Conservation (phyloP, 1,140 invertebrate genomes). For the Drosophila tropicalis region DNA sequence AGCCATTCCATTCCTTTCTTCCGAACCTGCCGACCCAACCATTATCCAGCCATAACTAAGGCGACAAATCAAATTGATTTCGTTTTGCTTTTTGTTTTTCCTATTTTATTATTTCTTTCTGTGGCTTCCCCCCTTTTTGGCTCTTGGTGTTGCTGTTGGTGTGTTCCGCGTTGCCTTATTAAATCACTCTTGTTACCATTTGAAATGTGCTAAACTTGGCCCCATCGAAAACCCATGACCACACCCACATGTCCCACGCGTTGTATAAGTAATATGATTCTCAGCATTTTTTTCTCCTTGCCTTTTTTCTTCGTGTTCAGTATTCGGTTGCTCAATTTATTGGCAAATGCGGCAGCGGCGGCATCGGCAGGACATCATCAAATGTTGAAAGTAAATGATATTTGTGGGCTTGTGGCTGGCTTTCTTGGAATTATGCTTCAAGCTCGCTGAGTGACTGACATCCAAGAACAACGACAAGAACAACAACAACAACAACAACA, state of each 20-base stretch:
- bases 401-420: conserved; percentile 49
- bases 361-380: conserved; percentile 9
- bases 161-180: conserved; percentile 68
- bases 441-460: conserved; percentile 61
- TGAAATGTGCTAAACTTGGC: conserved; percentile 74
- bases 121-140: conserved; percentile 1
- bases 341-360: conserved; percentile 17
- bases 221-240: background rate
- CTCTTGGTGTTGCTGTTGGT: conserved; percentile 30
- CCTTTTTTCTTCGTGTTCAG: conserved; percentile 9
- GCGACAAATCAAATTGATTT: conserved; percentile 82
- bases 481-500: conserved; percentile 22
- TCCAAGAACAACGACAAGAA: conserved; percentile 30
- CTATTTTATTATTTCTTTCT: conserved; percentile 15
- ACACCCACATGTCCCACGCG: conserved; percentile 11
- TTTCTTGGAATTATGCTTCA: conserved; percentile 44
- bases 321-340: conserved; percentile 39
- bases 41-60: conserved; percentile 23
- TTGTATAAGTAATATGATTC: conserved; percentile 73
- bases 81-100: conserved; percentile 19
- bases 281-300: conserved; percentile 13
- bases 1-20: background rate
- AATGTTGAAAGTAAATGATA: conserved; percentile 60
- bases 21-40: background rate
- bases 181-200: conserved; percentile 81